phyloP scores from a whole-genome alignment of 23 tunicate genomes.

The Halocynthia roretzi region DNA sequence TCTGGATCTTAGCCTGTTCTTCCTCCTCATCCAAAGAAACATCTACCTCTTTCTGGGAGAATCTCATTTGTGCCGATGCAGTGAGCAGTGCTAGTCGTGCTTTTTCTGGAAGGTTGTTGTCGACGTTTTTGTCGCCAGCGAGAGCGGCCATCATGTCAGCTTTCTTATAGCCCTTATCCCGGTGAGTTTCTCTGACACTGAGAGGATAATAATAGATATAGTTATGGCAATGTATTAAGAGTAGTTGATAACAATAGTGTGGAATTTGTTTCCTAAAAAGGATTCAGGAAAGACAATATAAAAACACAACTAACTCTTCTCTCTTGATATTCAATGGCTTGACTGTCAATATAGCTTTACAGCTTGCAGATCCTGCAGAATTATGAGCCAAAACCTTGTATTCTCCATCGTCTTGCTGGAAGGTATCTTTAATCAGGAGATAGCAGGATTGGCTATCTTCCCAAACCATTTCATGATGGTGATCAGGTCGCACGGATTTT shows the following conservation, averaged over 20 bases:
- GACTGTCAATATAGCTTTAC: constrained; percentile 69
- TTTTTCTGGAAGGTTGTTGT: constrained; percentile 44
- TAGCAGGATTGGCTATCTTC: constrained; percentile 78
- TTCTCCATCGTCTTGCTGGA: constrained; percentile 67
- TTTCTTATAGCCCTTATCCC: constrained; percentile 68
- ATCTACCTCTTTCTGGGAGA: constrained; percentile 31
- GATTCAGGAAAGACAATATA: too few species aligned
- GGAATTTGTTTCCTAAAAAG: too few species aligned
- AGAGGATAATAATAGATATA: too few species aligned
- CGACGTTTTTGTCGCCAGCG: constrained; percentile 32
- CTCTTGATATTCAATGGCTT: constrained; percentile 11
- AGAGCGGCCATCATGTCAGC: constrained; percentile 78
- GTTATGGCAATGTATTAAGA: too few species aligned
- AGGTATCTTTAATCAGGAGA: constrained; percentile 57
- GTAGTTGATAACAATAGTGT: too few species aligned
- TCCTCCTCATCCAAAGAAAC: constrained; percentile 31
- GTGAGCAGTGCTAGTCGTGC: constrained; percentile 67
- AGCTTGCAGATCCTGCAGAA: constrained; percentile 79
- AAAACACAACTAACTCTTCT: too few species aligned
- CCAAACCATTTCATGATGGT: constrained; percentile 85
- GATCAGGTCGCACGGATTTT: constrained; percentile 43
- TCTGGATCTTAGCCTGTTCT: constrained; percentile 2
- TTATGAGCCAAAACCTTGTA: constrained; percentile 90
- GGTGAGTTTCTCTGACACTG: background rate
- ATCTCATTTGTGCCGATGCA: constrained; percentile 40